Percentiles rank a stretch among this genome's conserved stretches.
Conservation (phyloP, 2,797 vertebrate genomes). For the Sebastes hubbsi region DNA sequence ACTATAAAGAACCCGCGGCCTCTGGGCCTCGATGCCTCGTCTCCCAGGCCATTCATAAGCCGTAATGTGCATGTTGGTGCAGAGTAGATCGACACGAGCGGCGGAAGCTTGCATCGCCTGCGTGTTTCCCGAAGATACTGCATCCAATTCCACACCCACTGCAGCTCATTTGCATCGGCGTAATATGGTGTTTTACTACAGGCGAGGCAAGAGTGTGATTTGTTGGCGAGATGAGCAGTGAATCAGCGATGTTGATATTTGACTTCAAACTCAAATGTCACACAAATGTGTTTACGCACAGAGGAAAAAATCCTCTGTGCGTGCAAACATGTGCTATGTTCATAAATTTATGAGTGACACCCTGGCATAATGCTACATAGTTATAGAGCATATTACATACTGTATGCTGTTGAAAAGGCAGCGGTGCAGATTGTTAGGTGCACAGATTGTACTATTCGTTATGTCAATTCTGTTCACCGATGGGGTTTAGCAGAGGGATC, state of each 20-base stretch:
- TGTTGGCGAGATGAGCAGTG: slow-evolving; percentile 44
- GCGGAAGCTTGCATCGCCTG: slow-evolving; percentile 18
- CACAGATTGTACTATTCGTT: slow-evolving; percentile 40
- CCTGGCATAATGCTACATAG: not conserved
- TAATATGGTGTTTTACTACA: slow-evolving; percentile 36
- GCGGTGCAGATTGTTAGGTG: slow-evolving; percentile 7
- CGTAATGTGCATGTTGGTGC: slow-evolving; percentile 32
- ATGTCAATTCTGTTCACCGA: slow-evolving; percentile 25
- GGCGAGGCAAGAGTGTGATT: slow-evolving; percentile 51
- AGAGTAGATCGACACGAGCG: slow-evolving; percentile 44
- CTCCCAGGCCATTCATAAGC: slow-evolving; percentile 53
- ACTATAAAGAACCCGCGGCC: slow-evolving; percentile 30
- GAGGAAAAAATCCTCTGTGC: not conserved
- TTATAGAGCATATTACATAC: not conserved
- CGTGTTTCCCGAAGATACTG: slow-evolving; percentile 29
- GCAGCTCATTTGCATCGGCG: slow-evolving; percentile 62
- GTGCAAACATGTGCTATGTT: slow-evolving; percentile 1
- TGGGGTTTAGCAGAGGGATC: slow-evolving; percentile 22
- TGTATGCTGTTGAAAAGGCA: not conserved
- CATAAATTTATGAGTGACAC: slow-evolving; percentile 17
- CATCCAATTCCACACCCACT: slow-evolving; percentile 30
- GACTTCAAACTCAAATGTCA: slow-evolving; percentile 42
- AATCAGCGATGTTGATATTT: slow-evolving; percentile 58
- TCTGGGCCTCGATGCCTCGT: slow-evolving; percentile 29
- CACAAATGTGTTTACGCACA: not conserved